Evolutionary conservation across 1,140 invertebrate species (phyloP).

Genomic region (Euwallacea fornicatus): DNA sequence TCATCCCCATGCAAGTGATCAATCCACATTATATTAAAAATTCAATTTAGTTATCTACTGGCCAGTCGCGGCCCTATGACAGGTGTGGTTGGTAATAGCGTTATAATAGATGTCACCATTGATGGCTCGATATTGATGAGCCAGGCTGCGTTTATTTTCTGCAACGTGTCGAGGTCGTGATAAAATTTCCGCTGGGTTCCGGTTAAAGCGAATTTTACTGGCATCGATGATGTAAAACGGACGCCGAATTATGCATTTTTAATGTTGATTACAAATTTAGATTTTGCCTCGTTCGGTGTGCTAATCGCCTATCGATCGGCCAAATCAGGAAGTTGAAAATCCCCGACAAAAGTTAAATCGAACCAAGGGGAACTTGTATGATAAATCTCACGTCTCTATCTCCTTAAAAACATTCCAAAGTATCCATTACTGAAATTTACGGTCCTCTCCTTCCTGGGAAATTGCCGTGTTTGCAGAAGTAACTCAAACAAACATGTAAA

Average conservation of each 20-base stretch:
- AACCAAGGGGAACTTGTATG: constrained; percentile 24
- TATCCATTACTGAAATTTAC: constrained; percentile 33
- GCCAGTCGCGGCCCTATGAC: constrained; percentile 38
- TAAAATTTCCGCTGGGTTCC: constrained; percentile 21
- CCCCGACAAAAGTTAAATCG: constrained; percentile 8
- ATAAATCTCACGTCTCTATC: constrained; percentile 26
- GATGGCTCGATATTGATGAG: constrained; percentile 44
- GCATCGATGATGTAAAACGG: constrained; percentile 2
- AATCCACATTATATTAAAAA: constrained; percentile 46
- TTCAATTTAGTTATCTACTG: constrained; percentile 45
- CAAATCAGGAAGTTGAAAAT: not conserved
- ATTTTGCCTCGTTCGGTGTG: too few relatives aligned
- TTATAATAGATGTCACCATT: constrained; percentile 46
- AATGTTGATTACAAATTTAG: not conserved
- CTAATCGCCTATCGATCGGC: not conserved
- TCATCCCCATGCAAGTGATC: constrained; percentile 28
- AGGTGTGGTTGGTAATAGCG: constrained; percentile 46
- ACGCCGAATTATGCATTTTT: not conserved
- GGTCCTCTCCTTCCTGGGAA: constrained; percentile 26
- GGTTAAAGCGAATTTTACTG: constrained; percentile 8
- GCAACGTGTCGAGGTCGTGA: constrained; percentile 25
- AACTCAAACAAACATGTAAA: constrained; percentile 32
- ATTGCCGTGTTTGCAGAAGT: constrained; percentile 31
- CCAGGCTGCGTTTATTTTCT: constrained; percentile 32
- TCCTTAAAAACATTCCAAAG: constrained; percentile 30